Conservation (phyloP, 2,888 invertebrate genomes). For the Acholoe squamosa region DNA sequence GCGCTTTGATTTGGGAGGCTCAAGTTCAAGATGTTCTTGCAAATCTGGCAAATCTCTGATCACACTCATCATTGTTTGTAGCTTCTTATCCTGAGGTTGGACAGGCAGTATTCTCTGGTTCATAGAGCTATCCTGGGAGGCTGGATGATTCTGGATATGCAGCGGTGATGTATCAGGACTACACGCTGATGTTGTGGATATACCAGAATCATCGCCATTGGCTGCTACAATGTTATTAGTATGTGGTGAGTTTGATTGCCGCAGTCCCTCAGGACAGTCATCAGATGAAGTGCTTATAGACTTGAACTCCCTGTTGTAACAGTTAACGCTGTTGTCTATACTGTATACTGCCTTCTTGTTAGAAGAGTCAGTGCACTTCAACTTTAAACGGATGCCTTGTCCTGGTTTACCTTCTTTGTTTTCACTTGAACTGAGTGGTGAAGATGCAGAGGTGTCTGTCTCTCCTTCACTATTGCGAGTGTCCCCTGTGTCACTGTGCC, state of each 20-base stretch:
- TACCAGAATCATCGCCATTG: slow-evolving; percentile 35
- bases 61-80: slow-evolving; percentile 26
- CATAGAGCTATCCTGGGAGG: background rate
- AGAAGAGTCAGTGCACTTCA: background rate
- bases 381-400: background rate
- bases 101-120: background rate
- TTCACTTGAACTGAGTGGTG: background rate
- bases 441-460: background rate
- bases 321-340: background rate
- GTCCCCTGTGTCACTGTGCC: background rate
- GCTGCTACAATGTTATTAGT: background rate
- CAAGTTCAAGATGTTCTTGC: background rate
- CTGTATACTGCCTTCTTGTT: background rate
- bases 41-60: slow-evolving; percentile 1
- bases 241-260: background rate
- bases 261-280: background rate
- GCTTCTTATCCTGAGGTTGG: slow-evolving; percentile 24
- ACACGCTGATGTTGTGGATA: background rate
- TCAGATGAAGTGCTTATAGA: background rate
- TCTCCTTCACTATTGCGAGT: background rate
- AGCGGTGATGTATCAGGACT: slow-evolving; percentile 12
- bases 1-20: background rate
- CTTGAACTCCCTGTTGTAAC: background rate
- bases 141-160: background rate
- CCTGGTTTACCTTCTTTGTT: background rate